Evolutionary conservation across 1,140 invertebrate species (phyloP).

Genomic region (Daktulosphaira vitifoliae): DNA sequence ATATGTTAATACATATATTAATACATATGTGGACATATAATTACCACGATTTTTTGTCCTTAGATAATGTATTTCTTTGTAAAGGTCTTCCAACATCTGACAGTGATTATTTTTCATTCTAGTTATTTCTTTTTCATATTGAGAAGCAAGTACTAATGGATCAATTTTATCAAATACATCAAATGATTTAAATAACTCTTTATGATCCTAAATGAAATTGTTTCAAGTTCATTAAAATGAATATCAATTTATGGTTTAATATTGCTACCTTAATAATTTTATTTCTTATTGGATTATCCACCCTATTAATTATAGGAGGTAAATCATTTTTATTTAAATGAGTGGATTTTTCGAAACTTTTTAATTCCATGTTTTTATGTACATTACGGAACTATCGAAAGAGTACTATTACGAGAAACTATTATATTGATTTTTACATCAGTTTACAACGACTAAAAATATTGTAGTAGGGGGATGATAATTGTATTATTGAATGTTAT

Average conservation of each 20-base stretch:
- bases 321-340: conserved; percentile 26
- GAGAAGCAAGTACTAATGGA: conserved; percentile 22
- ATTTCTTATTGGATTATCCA: background rate
- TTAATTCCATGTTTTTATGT: too few species aligned
- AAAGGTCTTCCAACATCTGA: conserved; percentile 12
- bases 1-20: too few species aligned
- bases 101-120: conserved; percentile 12
- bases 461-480: too few species aligned
- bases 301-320: conserved; percentile 18
- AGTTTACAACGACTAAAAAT: too few species aligned
- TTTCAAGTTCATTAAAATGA: background rate
- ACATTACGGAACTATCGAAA: too few species aligned
- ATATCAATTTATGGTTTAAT: background rate
- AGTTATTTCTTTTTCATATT: conserved; percentile 24
- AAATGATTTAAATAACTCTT: background rate
- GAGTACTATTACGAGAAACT: too few species aligned
- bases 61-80: conserved; percentile 19
- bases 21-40: too few species aligned
- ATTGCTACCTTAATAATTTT: conserved; percentile 6
- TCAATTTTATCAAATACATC: conserved; percentile 17
- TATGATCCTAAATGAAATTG: background rate
- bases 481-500: too few species aligned
- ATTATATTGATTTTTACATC: too few species aligned
- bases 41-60: conserved; percentile 22
- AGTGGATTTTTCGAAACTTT: too few species aligned